These are phyloP conservation scores for Ceratitis capitata DNA, from an alignment of 1,140 invertebrate species.

Conservation along the genomic window DNA sequence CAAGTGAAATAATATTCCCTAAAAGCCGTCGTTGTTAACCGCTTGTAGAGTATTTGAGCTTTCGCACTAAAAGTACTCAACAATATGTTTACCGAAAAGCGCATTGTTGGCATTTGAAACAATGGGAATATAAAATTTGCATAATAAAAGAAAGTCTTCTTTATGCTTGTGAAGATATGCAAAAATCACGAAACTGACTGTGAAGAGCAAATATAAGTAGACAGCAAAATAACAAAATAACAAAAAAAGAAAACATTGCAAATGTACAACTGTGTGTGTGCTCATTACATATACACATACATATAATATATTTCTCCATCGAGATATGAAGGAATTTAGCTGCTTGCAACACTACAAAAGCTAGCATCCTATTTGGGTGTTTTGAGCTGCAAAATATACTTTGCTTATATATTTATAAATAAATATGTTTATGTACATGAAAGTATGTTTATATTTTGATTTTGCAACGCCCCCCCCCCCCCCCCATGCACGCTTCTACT, in stretches of 20 bases:
- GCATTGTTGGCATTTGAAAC: conserved; percentile 23
- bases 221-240: not conserved
- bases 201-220: not conserved
- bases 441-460: too few relatives aligned
- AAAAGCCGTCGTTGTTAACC: too few relatives aligned
- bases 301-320: not conserved
- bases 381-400: not conserved
- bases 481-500: not conserved
- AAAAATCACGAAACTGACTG: conserved; percentile 12
- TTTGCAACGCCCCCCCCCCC: not conserved
- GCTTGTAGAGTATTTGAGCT: not conserved
- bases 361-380: too few relatives aligned
- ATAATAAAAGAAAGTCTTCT: conserved; percentile 35
- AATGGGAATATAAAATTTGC: conserved; percentile 36
- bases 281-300: not conserved
- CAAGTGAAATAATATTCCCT: too few relatives aligned
- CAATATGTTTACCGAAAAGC: not conserved
- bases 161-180: conserved; percentile 2
- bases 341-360: not conserved
- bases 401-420: not conserved
- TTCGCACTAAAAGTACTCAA: not conserved
- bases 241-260: too few relatives aligned
- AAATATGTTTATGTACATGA: too few relatives aligned
- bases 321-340: not conserved
- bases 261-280: not conserved